A percentile compares a stretch with the other conserved stretches of the same genome.
Conservation (phyloP, 2,797 vertebrate genomes). For the Notamacropus eugenii region DNA sequence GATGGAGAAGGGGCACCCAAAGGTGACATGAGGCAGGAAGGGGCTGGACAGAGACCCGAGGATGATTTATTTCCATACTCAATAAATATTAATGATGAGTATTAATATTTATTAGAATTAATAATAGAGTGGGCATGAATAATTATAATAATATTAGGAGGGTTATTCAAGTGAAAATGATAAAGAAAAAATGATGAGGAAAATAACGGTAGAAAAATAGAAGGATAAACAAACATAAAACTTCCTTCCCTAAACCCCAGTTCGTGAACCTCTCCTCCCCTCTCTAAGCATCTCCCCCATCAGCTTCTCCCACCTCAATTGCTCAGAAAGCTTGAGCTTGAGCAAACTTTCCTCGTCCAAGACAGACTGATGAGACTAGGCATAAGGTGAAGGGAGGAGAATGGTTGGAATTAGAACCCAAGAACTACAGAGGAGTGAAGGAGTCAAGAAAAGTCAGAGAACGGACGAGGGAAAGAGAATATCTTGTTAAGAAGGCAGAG, state of each 20-base stretch:
- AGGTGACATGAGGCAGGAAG: conserved; percentile 14
- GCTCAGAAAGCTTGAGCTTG: conserved; percentile 38
- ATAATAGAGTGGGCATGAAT: neutral
- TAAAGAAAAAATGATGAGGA: conserved; percentile 9
- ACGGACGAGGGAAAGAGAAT: neutral
- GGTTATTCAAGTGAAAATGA: conserved; percentile 36
- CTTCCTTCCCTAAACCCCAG: conserved; percentile 9
- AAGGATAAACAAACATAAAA: neutral
- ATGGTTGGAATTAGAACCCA: neutral
- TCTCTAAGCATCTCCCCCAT: neutral
- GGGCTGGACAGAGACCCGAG: conserved; percentile 15
- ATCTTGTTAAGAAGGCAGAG: neutral
- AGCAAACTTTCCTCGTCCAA: conserved; percentile 5
- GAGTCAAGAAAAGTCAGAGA: conserved; percentile 1
- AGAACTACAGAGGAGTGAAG: neutral
- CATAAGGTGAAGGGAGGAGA: neutral
- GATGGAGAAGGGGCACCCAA: conserved; percentile 41
- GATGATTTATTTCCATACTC: conserved; percentile 26
- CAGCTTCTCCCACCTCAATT: neutral
- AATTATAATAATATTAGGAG: neutral
- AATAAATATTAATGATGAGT: conserved; percentile 21
- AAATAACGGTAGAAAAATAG: conserved; percentile 2
- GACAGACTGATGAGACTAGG: neutral
- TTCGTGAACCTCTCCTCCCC: conserved; percentile 3
- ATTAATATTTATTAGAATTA: conserved; percentile 24